Base-by-base conservation (phyloP, 2,797 vertebrate species). In the Dryobates pubescens region DNA sequence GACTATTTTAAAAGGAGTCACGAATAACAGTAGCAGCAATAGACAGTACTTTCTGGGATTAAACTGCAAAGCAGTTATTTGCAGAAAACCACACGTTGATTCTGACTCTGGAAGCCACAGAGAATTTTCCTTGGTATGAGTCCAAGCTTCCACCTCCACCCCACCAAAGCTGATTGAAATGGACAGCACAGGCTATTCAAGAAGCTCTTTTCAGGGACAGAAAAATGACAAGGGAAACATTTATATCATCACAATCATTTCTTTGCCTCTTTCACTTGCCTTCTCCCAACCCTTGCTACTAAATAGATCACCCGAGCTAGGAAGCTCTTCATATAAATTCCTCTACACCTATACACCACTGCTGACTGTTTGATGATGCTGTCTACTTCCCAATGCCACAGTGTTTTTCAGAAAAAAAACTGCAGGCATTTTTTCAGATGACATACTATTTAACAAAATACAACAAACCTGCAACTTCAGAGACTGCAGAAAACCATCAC, bases 401-500 rank as follows among this genome's bases (percentile, higher is more conserved):
- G 53, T 45, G 70, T 95, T 91, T 56, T 43, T 78, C n/a, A 56
- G 82, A 36, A 77, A 71, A 71, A 81, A 88, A 86, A 82, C 47
- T 38, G 47, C 20, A 6, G 34, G 43, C 51, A 54, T 83, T 94
- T 96, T 87, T 87, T 92, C 69, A 79, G 88, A 67, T 92, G 86
- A 92, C 69, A 86, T 58, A 61, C 54, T 86, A 86, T 95, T 92
- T 80, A 82, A 74, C 59, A 90, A 82, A 96, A 90, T 74, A 47
- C 30, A 85, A 91, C 47, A 89, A 92, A 79, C 45, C 74, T 88
- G 62, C 80, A 94, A 72, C n/a, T 95, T 95, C 73, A 92, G 63
- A 56, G 76, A 87, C 61, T 88, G 88, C 51, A 93, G 76, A 96
- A 96, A 96, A 85, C n/a, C 71, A 96, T 93, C 90, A 75, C 59